phyloP scores from a whole-genome alignment of 2,797 vertebrate species.

The Melanitta fusca region DNA sequence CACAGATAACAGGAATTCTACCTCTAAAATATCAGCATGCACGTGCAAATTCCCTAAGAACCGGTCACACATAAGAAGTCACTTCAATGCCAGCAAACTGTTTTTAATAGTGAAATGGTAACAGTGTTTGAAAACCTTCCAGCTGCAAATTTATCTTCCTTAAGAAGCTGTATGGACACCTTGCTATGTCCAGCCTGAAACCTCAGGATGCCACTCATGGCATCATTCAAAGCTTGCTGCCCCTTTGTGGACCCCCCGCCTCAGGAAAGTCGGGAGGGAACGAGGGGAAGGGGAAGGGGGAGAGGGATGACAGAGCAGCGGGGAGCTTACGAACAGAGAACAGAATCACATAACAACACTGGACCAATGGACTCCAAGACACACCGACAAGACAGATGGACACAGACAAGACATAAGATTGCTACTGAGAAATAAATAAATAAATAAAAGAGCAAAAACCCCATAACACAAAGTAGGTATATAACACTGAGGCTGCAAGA shows the following conservation, averaged over 20 bases:
- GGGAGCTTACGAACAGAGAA: slow-evolving; percentile 90
- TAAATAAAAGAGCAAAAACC: slow-evolving; percentile 49
- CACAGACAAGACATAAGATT: slow-evolving; percentile 72
- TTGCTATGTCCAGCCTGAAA: slow-evolving; percentile 21
- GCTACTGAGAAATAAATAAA: slow-evolving; percentile 73
- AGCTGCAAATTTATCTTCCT: slow-evolving; percentile 21
- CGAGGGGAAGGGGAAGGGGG: background rate
- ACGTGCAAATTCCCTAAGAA: slow-evolving; percentile 2
- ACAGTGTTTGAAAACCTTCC: slow-evolving; percentile 39
- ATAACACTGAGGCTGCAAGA: slow-evolving; percentile 42
- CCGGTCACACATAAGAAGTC: background rate
- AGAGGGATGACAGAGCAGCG: slow-evolving; percentile 30
- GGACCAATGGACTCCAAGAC: slow-evolving; percentile 78
- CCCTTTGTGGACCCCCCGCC: slow-evolving; percentile 88
- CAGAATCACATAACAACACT: slow-evolving; percentile 89
- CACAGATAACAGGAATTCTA: slow-evolving; percentile 9
- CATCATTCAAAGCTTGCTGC: slow-evolving; percentile 69
- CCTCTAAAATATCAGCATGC: background rate
- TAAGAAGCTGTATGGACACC: background rate
- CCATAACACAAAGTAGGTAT: slow-evolving; percentile 38
- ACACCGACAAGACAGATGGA: slow-evolving; percentile 79
- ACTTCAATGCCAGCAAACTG: slow-evolving; percentile 10
- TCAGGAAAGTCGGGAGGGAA: slow-evolving; percentile 45
- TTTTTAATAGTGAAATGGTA: background rate
- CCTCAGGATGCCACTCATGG: background rate